Evolutionary conservation across 2,888 invertebrate species (phyloP).

Genomic region (Synergus japonicus): DNA sequence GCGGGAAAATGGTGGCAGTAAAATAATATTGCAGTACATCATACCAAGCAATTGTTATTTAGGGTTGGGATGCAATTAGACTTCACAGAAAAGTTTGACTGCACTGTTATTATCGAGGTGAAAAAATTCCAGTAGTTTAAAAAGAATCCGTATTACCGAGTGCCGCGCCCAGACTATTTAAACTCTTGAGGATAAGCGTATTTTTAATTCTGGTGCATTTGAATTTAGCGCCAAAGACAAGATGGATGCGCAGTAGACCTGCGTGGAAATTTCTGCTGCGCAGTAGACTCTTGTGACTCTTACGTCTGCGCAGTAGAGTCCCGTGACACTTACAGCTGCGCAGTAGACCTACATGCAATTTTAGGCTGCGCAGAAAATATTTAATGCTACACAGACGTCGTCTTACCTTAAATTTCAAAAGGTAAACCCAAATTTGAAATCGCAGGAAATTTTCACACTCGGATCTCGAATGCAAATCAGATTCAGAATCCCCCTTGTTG

Average conservation of each 20-base stretch:
- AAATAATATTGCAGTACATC: slow-evolving; percentile 41
- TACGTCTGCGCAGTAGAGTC: neutral
- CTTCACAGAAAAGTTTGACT: slow-evolving; percentile 32
- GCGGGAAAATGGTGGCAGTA: slow-evolving; percentile 40
- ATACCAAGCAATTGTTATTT: slow-evolving; percentile 38
- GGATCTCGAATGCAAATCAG: slow-evolving; percentile 22
- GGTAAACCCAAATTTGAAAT: too few relatives aligned
- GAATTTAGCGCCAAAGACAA: neutral
- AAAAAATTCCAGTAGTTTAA: slow-evolving; percentile 22
- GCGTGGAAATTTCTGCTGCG: too few relatives aligned
- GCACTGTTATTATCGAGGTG: slow-evolving; percentile 22
- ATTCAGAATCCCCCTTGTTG: neutral
- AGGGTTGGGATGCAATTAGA: slow-evolving; percentile 38
- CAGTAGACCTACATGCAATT: neutral
- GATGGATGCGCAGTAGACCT: neutral
- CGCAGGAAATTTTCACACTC: neutral
- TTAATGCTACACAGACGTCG: neutral
- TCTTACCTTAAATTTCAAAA: neutral
- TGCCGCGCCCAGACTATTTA: neutral
- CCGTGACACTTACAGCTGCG: neutral
- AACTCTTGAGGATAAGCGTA: neutral
- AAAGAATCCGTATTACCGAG: neutral
- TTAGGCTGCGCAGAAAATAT: neutral
- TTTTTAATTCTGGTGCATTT: neutral
- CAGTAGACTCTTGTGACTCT: neutral